Conservation (phyloP, 2,113 vertebrate genomes). For the Anarrhichthys ocellatus region DNA sequence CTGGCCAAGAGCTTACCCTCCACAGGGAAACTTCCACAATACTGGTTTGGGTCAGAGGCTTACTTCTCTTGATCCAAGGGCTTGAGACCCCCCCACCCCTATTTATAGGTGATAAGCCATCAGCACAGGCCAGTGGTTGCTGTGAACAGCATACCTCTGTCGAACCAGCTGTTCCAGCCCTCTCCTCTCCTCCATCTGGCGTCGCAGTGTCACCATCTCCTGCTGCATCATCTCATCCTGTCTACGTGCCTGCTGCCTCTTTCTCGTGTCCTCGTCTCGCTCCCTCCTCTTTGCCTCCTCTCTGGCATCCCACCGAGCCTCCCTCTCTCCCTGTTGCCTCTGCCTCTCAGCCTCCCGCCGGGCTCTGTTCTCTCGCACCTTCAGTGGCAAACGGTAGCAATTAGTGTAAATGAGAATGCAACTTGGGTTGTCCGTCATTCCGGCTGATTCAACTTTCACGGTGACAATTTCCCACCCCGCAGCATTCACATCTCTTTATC, state of each 20-base stretch:
- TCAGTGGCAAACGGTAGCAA: conserved; percentile 35
- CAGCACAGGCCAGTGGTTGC: background rate
- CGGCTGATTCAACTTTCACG: background rate
- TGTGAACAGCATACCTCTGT: conserved; percentile 81
- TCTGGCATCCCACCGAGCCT: conserved; percentile 77
- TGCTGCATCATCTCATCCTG: conserved; percentile 88
- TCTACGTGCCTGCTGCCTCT: conserved; percentile 81
- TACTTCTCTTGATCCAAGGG: background rate
- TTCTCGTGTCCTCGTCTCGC: conserved; percentile 82
- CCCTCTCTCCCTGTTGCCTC: conserved; percentile 79
- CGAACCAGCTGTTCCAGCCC: conserved; percentile 76
- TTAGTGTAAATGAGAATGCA: conserved; percentile 14
- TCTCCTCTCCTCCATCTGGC: conserved; percentile 87
- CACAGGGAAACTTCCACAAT: background rate
- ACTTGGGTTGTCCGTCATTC: background rate
- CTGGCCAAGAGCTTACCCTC: background rate
- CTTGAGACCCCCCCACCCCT: no score
- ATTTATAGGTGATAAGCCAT: background rate
- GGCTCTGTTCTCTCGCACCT: conserved; percentile 91
- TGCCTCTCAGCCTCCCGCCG: conserved; percentile 83
- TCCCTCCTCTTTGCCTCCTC: conserved; percentile 84
- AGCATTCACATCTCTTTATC: background rate
- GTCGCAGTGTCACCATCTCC: conserved; percentile 89
- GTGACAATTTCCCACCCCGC: background rate
- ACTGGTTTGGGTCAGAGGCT: conserved; percentile 2